These are phyloP conservation scores for Acromyrmex heyeri DNA, from an alignment of 1,140 invertebrate genomes.

Conservation along the genomic window DNA sequence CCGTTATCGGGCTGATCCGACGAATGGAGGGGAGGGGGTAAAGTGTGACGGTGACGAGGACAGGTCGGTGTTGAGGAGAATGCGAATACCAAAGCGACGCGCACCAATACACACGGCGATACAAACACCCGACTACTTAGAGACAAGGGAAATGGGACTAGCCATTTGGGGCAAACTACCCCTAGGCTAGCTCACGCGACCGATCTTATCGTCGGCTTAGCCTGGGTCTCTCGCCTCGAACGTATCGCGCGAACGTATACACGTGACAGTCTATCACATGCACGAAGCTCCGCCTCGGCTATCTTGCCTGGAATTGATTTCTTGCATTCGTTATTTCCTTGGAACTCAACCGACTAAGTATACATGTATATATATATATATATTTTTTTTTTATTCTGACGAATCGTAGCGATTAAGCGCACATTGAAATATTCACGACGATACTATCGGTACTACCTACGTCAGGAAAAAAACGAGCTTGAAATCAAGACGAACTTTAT, in stretches of 20 bases:
- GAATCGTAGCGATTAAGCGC: slow-evolving; percentile 54
- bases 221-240: slow-evolving; percentile 68
- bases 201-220: slow-evolving; percentile 79
- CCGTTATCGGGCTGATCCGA: slow-evolving; percentile 69
- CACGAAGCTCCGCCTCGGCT: slow-evolving; percentile 32
- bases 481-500: slow-evolving; percentile 60
- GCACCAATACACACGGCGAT: slow-evolving; percentile 62
- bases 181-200: slow-evolving; percentile 79
- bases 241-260: slow-evolving; percentile 39
- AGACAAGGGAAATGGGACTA: slow-evolving; percentile 78
- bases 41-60: slow-evolving; percentile 47
- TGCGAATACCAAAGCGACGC: slow-evolving; percentile 47
- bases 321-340: slow-evolving; percentile 77
- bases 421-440: slow-evolving; percentile 53
- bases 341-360: slow-evolving; percentile 45
- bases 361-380: not conserved
- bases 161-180: slow-evolving; percentile 80
- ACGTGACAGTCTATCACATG: slow-evolving; percentile 26
- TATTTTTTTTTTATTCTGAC: slow-evolving; percentile 2
- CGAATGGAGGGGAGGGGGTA: slow-evolving; percentile 20
- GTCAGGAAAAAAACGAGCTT: slow-evolving; percentile 44
- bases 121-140: slow-evolving; percentile 78
- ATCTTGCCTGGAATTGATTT: slow-evolving; percentile 77
- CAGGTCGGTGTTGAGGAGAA: slow-evolving; percentile 56
- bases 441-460: slow-evolving; percentile 44